These are phyloP conservation scores for Conistra vaccinii DNA, from an alignment of 2,888 invertebrate species.

Conservation along the genomic window DNA sequence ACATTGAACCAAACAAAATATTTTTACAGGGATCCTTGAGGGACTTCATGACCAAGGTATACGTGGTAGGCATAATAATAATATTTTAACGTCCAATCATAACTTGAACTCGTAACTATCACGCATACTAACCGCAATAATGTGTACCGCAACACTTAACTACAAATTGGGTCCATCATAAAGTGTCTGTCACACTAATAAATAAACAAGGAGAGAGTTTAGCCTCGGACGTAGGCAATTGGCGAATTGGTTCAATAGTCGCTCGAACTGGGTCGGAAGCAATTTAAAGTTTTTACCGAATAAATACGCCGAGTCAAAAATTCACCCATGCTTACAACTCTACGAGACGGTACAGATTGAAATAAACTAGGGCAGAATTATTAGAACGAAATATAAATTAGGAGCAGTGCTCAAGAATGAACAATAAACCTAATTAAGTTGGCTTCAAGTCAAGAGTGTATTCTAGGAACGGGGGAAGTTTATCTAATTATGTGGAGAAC, in stretches of 20 bases:
- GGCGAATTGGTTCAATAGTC: conserved; percentile 84
- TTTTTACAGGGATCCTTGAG: neutral
- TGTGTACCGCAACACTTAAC: conserved; percentile 40
- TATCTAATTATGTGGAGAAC: conserved; percentile 66
- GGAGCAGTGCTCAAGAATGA: conserved; percentile 58
- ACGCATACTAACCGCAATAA: conserved; percentile 39
- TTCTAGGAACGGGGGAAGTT: conserved; percentile 56
- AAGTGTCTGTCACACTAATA: conserved; percentile 70
- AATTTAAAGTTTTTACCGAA: conserved; percentile 89
- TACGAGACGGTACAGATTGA: conserved; percentile 75
- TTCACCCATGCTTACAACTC: conserved; percentile 76
- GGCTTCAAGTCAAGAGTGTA: conserved; percentile 63
- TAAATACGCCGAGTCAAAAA: conserved; percentile 87
- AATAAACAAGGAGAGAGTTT: conserved; percentile 79
- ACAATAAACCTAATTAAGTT: conserved; percentile 66
- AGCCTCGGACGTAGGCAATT: conserved; percentile 81
- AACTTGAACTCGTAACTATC: conserved; percentile 34
- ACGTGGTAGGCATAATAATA: conserved; percentile 11
- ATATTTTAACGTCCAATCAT: conserved; percentile 42
- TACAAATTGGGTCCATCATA: conserved; percentile 69
- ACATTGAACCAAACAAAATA: neutral
- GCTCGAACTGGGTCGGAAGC: conserved; percentile 86
- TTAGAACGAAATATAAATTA: conserved; percentile 67
- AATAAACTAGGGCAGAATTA: conserved; percentile 68
- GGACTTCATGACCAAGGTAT: conserved; percentile 2